A percentile compares a stretch with the other conserved stretches of the same genome.
Conservation (phyloP, 2,888 invertebrate species). For the Scaptomyza cyrtandrae region DNA sequence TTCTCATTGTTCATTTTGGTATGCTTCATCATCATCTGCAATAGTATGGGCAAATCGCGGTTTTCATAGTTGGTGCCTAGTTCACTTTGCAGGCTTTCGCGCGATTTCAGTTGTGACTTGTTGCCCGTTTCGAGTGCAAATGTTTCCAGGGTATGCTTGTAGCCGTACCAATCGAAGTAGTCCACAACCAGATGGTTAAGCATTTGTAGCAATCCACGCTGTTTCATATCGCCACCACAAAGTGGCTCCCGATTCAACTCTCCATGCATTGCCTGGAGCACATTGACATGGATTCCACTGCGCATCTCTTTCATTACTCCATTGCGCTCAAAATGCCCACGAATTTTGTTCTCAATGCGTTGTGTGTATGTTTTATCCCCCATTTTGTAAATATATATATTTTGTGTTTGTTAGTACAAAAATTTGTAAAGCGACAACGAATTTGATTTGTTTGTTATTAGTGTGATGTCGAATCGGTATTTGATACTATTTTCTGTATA, state of each 20-base stretch:
- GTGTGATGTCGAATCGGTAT: neutral
- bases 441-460: slow-evolving; percentile 13
- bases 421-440: slow-evolving; percentile 28
- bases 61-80: slow-evolving; percentile 60
- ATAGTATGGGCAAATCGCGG: slow-evolving; percentile 75
- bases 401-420: slow-evolving; percentile 2
- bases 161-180: slow-evolving; percentile 82
- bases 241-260: slow-evolving; percentile 33
- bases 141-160: slow-evolving; percentile 82
- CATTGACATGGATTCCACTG: slow-evolving; percentile 75
- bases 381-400: slow-evolving; percentile 16
- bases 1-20: neutral
- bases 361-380: slow-evolving; percentile 24
- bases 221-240: slow-evolving; percentile 29
- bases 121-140: slow-evolving; percentile 80
- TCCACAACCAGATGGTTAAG: slow-evolving; percentile 83
- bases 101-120: slow-evolving; percentile 41
- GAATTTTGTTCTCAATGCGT: slow-evolving; percentile 60
- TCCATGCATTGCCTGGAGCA: slow-evolving; percentile 74
- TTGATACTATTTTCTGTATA: neutral
- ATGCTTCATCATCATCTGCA: slow-evolving; percentile 63
- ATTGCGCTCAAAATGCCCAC: slow-evolving; percentile 65
- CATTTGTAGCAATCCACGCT: slow-evolving; percentile 34
- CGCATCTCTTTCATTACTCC: slow-evolving; percentile 73
- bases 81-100: slow-evolving; percentile 63